Conservation (phyloP, 2,113 vertebrate species). For the Percina caprodes region DNA sequence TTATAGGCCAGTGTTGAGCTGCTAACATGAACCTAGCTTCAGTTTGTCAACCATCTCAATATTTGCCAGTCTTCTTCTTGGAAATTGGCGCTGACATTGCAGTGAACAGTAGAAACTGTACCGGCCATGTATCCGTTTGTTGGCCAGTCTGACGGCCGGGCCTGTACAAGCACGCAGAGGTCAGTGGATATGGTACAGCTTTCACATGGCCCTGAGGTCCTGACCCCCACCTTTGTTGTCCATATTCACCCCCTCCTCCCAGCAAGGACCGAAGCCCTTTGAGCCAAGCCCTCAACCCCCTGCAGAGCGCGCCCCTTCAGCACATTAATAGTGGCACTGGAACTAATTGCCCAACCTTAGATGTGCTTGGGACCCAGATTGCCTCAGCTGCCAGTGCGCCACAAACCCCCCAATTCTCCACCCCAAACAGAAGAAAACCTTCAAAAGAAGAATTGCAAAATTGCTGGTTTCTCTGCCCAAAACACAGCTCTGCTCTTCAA, state of each 20-base stretch:
- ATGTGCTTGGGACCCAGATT: slow-evolving; percentile 82
- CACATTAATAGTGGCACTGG: slow-evolving; percentile 85
- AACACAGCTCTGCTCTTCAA: slow-evolving; percentile 59
- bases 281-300: slow-evolving; percentile 79
- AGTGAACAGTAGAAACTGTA: slow-evolving; percentile 21
- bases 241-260: slow-evolving; percentile 58
- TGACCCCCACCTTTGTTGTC: slow-evolving; percentile 80
- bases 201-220: slow-evolving; percentile 83
- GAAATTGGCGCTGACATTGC: not conserved
- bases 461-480: slow-evolving; percentile 62
- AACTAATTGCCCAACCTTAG: slow-evolving; percentile 85
- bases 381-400: slow-evolving; percentile 77
- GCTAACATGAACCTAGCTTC: not conserved
- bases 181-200: slow-evolving; percentile 76
- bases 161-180: slow-evolving; percentile 59
- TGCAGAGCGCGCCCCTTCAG: slow-evolving; percentile 80
- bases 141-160: not conserved
- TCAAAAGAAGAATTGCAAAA: slow-evolving; percentile 76
- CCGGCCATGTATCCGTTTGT: slow-evolving; percentile 2
- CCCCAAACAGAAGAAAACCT: slow-evolving; percentile 69
- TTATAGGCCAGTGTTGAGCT: not conserved
- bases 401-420: slow-evolving; percentile 74
- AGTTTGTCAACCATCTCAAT: not conserved
- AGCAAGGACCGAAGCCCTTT: slow-evolving; percentile 76
- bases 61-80: not conserved